Evolutionary conservation across 2,797 vertebrate species (phyloP).

Genomic region (Gallinago solitaria): DNA sequence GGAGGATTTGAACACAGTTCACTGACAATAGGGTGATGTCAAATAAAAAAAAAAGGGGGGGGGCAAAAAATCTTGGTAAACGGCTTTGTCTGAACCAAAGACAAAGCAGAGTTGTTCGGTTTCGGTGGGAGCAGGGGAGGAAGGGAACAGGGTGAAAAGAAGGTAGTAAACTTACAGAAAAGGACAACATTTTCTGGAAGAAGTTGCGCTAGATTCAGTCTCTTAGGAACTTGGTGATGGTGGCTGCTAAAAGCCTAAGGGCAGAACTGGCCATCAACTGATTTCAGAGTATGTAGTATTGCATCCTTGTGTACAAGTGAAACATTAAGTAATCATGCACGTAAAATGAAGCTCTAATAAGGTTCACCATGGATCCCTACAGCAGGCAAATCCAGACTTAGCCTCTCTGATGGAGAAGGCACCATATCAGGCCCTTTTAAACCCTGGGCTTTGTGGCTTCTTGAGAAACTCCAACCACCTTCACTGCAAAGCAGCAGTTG

Average conservation of each 20-base stretch:
- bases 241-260: neutral
- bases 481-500: neutral
- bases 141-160: conserved; percentile 44
- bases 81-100: conserved; percentile 52
- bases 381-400: neutral
- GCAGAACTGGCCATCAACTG: neutral
- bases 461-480: neutral
- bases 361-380: neutral
- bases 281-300: fast-evolving
- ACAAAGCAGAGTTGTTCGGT: conserved; percentile 63
- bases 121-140: conserved; percentile 52
- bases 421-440: neutral
- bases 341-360: neutral
- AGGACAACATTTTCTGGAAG: neutral
- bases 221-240: neutral
- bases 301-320: neutral
- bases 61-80: conserved; percentile 26
- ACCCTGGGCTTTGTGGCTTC: neutral
- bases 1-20: neutral
- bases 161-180: conserved; percentile 13
- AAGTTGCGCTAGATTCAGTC: neutral
- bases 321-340: neutral
- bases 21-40: conserved; percentile 58
- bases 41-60: neutral
- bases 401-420: neutral